These are phyloP conservation scores for Agrotis ipsilon DNA, from an alignment of 2,888 invertebrate species.

Conservation along the genomic window DNA sequence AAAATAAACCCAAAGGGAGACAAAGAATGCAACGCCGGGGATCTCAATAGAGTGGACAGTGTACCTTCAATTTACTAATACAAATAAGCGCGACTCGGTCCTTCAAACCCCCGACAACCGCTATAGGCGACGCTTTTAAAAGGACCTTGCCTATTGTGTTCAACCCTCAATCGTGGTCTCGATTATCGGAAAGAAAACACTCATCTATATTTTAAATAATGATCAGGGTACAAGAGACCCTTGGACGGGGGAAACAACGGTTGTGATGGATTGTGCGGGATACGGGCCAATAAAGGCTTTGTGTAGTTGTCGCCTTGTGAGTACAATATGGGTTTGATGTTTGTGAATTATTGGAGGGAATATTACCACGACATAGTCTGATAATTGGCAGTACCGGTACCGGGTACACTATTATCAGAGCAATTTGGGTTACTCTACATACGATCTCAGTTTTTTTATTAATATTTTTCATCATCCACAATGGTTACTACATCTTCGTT, in stretches of 20 bases:
- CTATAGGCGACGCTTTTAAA: conserved; percentile 85
- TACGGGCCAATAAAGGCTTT: conserved; percentile 83
- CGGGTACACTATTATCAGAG: conserved; percentile 5
- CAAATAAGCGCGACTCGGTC: conserved; percentile 84
- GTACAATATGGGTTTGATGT: conserved; percentile 61
- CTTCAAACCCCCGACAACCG: conserved; percentile 76
- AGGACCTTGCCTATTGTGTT: conserved; percentile 83
- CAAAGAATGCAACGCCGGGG: conserved; percentile 68
- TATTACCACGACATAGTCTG: conserved; percentile 49
- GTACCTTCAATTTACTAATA: conserved; percentile 89
- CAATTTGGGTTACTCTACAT: background rate
- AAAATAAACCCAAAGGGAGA: conserved; percentile 63
- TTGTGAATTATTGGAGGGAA: conserved; percentile 52
- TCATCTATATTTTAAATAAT: conserved; percentile 91
- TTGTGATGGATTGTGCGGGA: conserved; percentile 87
- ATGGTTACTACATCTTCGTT: background rate
- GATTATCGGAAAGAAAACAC: conserved; percentile 91
- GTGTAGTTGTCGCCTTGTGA: conserved; percentile 79
- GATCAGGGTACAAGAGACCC: conserved; percentile 82
- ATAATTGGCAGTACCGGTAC: conserved; percentile 27
- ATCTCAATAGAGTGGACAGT: conserved; percentile 83
- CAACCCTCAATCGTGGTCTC: conserved; percentile 88
- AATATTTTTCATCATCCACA: background rate
- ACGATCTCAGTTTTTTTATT: background rate
- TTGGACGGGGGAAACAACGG: conserved; percentile 78